Base-by-base conservation (phyloP, 2,888 invertebrate genomes). In the Papilio protenor region DNA sequence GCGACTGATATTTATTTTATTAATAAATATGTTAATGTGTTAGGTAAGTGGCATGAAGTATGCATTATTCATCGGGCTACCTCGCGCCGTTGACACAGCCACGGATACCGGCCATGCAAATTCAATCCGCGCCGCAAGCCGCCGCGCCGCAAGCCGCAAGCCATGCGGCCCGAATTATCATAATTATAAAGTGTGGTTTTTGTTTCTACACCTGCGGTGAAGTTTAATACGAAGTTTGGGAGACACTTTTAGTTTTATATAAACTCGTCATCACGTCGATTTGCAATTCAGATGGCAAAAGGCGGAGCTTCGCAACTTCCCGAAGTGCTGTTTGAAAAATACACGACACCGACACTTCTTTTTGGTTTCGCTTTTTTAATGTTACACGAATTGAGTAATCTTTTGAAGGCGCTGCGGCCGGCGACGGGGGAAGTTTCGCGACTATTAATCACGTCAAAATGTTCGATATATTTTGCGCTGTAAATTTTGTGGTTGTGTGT, bases 281-380 rank as follows among this genome's bases (percentile, higher is more conserved):
- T 94, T 94, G 94, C 94, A 94, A 94, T 94, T 92, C 94, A 93
- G 92, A 94, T 93, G 86, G 89, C 90, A 93, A 94, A 93, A 92
- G 93, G 92, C 93, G 91, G 90, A 87, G 89, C 88, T 87, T 85
- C 88, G 90, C 86, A 80, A 92, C 89, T 92, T 92, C 88, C 88
- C 90, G 89, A 84, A 86, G 84, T 85, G 83, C 82, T 92, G 92
- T 92, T 91, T 89, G 90, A 92, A 92, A 93, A 92, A 92, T 90
- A 92, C 91, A 90, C 73, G 52, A 88, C 87, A 87, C 87, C 86
- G 87, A 82, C 83, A 83, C 87, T 89, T 89, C 89, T 89, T 88
- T 89, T 86, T 88, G 85, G 87, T 84, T 86, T 81, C 85, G 89
- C 88, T 89, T 89, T 66, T 89, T 87, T 87, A 85, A 85, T 86